Percentiles rank a stretch among this genome's conserved stretches.
phyloP scores from a whole-genome alignment of 1,140 invertebrate genomes.

The Teleogryllus occipitalis region DNA sequence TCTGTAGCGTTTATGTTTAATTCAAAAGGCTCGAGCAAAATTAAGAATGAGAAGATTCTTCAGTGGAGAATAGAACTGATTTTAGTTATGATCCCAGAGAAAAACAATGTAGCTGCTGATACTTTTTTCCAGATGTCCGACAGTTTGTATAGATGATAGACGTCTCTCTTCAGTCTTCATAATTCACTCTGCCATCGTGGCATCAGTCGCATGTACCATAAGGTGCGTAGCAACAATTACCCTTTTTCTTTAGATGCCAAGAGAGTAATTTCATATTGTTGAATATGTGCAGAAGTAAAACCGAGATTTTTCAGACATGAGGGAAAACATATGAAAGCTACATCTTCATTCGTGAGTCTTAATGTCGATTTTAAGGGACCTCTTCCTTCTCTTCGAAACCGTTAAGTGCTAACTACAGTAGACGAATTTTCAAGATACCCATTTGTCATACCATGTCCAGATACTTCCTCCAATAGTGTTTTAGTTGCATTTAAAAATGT shows the following conservation, averaged over 20 bases:
- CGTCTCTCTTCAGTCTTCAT: too few species aligned
- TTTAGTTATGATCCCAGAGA: neutral
- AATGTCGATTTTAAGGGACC: slow-evolving; percentile 32
- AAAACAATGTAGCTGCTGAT: slow-evolving; percentile 10
- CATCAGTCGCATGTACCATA: slow-evolving; percentile 23
- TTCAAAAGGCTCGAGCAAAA: neutral
- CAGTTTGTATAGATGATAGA: neutral
- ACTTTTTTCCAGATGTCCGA: neutral
- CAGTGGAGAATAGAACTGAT: neutral
- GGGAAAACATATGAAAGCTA: slow-evolving; percentile 27
- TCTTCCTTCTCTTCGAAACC: slow-evolving; percentile 18
- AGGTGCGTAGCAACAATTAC: slow-evolving; percentile 25
- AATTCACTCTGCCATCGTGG: slow-evolving; percentile 12
- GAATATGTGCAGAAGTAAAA: slow-evolving; percentile 26
- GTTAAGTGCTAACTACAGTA: too few species aligned
- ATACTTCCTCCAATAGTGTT: too few species aligned
- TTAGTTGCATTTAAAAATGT: neutral
- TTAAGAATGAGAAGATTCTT: slow-evolving; percentile 11
- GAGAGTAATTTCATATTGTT: slow-evolving; percentile 21
- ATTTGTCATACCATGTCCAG: too few species aligned
- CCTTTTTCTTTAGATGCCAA: slow-evolving; percentile 27
- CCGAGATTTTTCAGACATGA: slow-evolving; percentile 22
- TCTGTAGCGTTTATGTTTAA: too few species aligned
- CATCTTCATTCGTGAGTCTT: slow-evolving; percentile 27
- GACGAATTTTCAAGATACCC: too few species aligned